Evolutionary conservation across 2,888 invertebrate genomes (phyloP), one percentile per base, ranked within the genome.

Genomic region (Eueremaeus valkanovi): DNA sequence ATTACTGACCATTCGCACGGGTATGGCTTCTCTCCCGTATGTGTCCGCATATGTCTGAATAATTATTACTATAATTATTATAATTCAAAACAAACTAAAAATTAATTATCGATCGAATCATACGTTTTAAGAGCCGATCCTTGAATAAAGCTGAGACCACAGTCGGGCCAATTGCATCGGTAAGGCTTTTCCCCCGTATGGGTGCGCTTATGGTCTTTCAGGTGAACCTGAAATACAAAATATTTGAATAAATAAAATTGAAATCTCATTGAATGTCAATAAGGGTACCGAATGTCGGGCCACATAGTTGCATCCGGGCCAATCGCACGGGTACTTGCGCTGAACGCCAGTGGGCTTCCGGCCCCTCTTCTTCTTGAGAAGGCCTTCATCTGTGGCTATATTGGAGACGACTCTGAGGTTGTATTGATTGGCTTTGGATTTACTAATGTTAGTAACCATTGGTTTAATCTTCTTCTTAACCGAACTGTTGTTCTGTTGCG

Each of bases 41-140:
- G 85, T 29, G 82, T 82, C 68, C 84, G 82, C 78, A 84, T 83
- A 76, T 85, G 85, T 73, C 83, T 83, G 31, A 16, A 55, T 2
- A n/a, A n/a, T n/a, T n/a, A n/a, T n/a, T n/a, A n/a, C n/a, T n/a
- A n/a, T n/a, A n/a, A n/a, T n/a, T 5, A 6, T 8, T 42, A 55
- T 49, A 8, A 27, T 21, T 55, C 27, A 55, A 24, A 11, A 11
- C 3, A 9, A 49, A 55, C 24, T 3, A 55, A 24, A 8, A 55
- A 21, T 16, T 8, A 36, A 74, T 70, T 68, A 45, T 27, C 13
- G 36, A 16, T 36, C 21, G 21, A 27, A 58, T 33, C 13, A 70
- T 27, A 68, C 72, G 29, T 31, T 36, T 72, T 72, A 27, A 75
- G 72, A 11, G 75, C 55, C 21, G 75, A 75, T 58, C 55, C 45